A percentile compares a stretch with the other conserved stretches of the same genome.
These are phyloP conservation scores for Hippoglossus stenolepis DNA, from an alignment of 2,113 vertebrate genomes.

Conservation along the genomic window DNA sequence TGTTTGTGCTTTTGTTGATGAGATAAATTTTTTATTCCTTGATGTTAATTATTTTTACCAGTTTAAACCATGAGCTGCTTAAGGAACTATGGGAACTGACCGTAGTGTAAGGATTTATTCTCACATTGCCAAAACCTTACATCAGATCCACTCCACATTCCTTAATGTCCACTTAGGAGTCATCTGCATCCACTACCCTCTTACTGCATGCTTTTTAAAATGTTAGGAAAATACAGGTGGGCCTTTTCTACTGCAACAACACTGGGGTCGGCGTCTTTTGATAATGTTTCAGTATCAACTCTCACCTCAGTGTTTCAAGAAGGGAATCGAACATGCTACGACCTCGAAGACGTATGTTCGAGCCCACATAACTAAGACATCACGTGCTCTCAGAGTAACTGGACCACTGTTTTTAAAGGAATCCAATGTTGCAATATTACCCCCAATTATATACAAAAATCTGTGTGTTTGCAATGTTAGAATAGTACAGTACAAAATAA, in stretches of 20 bases:
- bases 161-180: neutral
- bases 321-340: conserved; percentile 27
- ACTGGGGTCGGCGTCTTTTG: conserved; percentile 24
- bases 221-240: conserved; percentile 32
- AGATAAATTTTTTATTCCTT: conserved; percentile 32
- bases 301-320: conserved; percentile 44
- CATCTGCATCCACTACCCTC: conserved; percentile 9
- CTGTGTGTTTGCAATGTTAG: conserved; percentile 34
- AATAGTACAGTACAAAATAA: conserved; percentile 34
- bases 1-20: conserved; percentile 29
- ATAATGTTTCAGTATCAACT: conserved; percentile 40
- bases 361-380: conserved; percentile 6
- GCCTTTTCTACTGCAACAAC: conserved; percentile 54
- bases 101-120: conserved; percentile 12
- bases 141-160: conserved; percentile 39
- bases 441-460: conserved; percentile 28
- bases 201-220: conserved; percentile 70
- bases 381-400: conserved; percentile 14
- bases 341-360: neutral
- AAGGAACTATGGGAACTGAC: conserved; percentile 26
- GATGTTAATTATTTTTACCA: conserved; percentile 30
- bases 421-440: conserved; percentile 32
- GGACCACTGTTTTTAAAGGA: conserved; percentile 33
- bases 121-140: conserved; percentile 68
- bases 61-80: conserved; percentile 49